Conservation (phyloP, 2,888 invertebrate genomes). For the Liodrosophila aerea region DNA sequence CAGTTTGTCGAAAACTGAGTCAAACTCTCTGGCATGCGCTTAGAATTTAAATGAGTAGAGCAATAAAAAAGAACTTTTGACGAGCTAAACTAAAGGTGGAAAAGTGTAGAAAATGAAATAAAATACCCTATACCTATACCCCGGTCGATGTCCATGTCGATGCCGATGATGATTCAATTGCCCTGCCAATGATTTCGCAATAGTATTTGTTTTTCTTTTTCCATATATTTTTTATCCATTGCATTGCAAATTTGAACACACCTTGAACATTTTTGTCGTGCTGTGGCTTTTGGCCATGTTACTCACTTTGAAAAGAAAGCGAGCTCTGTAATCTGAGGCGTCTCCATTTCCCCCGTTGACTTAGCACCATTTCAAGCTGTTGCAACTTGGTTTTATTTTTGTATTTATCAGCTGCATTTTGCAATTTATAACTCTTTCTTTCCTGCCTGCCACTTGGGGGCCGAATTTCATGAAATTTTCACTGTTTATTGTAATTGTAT, state of each 20-base stretch:
- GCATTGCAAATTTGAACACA: conserved; percentile 64
- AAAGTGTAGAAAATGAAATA: conserved; percentile 9
- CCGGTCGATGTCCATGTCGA: neutral
- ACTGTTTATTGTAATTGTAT: conserved; percentile 45
- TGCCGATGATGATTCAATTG: conserved; percentile 67
- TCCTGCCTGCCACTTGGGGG: conserved; percentile 19
- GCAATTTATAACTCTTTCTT: conserved; percentile 35
- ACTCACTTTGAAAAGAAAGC: conserved; percentile 16
- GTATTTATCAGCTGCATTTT: conserved; percentile 28
- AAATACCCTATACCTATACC: too few relatives aligned
- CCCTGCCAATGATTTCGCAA: conserved; percentile 45
- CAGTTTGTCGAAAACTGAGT: conserved; percentile 21
- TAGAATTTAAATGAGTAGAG: conserved; percentile 57
- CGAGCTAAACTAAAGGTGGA: neutral
- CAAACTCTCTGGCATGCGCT: conserved; percentile 39
- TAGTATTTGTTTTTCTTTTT: conserved; percentile 41
- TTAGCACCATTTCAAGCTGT: conserved; percentile 3
- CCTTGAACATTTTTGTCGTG: conserved; percentile 60
- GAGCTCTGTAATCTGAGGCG: conserved; percentile 62
- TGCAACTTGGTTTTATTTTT: conserved; percentile 26
- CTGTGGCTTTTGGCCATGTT: conserved; percentile 50
- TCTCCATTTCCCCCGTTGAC: conserved; percentile 70
- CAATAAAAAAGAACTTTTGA: conserved; percentile 13
- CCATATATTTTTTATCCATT: conserved; percentile 12
- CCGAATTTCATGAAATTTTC: conserved; percentile 29